Evolutionary conservation across 2,797 vertebrate genomes (phyloP).

Genomic region (Hippopotamyrus pictus): DNA sequence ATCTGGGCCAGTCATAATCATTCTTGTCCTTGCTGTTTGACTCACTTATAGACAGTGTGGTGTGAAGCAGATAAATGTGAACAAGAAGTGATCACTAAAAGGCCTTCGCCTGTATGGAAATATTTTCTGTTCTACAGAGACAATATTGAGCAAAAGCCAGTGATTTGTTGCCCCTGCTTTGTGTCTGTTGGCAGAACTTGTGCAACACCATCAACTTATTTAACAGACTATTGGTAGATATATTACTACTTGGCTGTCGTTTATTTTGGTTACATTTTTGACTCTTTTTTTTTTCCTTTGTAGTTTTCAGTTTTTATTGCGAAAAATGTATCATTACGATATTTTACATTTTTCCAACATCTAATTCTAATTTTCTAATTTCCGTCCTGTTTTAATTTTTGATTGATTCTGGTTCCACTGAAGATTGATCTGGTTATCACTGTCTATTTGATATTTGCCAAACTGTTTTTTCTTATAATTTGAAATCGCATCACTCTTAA

Average conservation of each 20-base stretch:
- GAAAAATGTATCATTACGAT: not conserved
- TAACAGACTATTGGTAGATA: not conserved
- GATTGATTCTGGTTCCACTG: not conserved
- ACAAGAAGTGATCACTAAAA: not conserved
- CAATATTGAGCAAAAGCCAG: not conserved
- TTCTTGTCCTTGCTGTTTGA: not conserved
- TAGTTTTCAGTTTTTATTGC: not conserved
- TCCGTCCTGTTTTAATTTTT: not conserved
- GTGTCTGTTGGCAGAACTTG: not conserved
- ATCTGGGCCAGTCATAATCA: not conserved
- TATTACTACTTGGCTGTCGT: not conserved
- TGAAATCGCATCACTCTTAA: not conserved
- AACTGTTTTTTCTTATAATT: not conserved
- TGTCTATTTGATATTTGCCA: not conserved
- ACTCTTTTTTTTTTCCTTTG: not conserved
- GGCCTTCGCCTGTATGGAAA: not conserved
- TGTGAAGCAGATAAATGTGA: not conserved
- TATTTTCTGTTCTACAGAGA: not conserved
- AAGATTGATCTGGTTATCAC: not conserved
- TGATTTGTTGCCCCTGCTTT: not conserved
- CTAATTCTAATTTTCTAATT: not conserved
- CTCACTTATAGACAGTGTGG: not conserved
- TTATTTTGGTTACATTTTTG: not conserved
- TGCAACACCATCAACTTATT: not conserved
- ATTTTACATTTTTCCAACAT: not conserved